Evolutionary conservation across 2,797 vertebrate genomes (phyloP).

Genomic region (Meda fulgida): DNA sequence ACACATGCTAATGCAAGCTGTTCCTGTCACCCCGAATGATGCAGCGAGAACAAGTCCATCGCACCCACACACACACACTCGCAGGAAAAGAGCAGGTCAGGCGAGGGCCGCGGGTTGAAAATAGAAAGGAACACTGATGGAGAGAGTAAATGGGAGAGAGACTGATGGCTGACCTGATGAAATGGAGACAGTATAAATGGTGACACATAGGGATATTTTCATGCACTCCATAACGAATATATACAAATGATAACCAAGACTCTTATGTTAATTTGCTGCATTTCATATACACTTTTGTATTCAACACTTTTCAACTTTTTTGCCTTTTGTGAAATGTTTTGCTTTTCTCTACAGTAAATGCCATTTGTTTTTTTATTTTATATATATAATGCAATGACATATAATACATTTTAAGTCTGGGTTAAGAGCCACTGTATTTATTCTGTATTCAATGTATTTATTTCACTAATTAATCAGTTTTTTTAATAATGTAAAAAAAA

Average conservation of each 20-base stretch:
- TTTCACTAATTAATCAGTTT: neutral
- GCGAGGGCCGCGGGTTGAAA: neutral
- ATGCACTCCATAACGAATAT: neutral
- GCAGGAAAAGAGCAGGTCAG: conserved; percentile 11
- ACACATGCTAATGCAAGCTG: conserved; percentile 38
- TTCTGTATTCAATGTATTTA: too few relatives aligned
- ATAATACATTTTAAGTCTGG: neutral
- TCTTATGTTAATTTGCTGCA: neutral
- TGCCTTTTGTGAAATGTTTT: neutral
- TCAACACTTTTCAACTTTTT: neutral
- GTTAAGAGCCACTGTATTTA: neutral
- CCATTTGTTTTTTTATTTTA: too few relatives aligned
- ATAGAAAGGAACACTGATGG: conserved; percentile 14
- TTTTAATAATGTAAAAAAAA: too few relatives aligned
- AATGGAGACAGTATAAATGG: neutral
- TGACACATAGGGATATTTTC: neutral
- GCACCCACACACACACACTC: conserved; percentile 4
- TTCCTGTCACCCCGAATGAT: conserved; percentile 31
- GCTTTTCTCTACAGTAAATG: neutral
- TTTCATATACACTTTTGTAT: neutral
- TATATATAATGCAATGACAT: neutral
- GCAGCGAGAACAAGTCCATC: conserved; percentile 15
- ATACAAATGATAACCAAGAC: neutral
- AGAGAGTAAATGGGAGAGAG: neutral
- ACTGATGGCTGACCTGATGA: conserved; percentile 11